Percentiles rank a stretch among this genome's conserved stretches.
Conservation (phyloP, 1,140 invertebrate species). For the Trissolcus basalis region DNA sequence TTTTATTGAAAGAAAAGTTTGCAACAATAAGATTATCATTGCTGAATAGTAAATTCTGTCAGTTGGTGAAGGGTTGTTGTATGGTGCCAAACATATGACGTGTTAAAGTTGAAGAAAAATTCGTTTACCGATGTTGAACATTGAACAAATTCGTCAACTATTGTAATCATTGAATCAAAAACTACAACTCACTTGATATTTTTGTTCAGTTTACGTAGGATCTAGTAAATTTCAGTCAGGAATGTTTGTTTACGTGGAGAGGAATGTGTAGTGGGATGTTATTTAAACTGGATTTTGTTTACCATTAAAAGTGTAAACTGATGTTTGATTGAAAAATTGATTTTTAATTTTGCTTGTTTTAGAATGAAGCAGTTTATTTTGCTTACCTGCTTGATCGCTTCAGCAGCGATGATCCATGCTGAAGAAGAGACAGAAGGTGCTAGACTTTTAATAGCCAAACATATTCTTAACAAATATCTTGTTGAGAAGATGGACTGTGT, state of each 20-base stretch:
- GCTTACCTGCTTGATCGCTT: constrained; percentile 59
- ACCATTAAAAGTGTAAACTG: no score
- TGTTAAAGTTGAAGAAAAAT: constrained; percentile 15
- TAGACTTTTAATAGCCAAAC: constrained; percentile 87
- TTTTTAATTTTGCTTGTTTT: constrained; percentile 43
- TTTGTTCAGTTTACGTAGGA: no score
- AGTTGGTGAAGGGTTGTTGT: not conserved
- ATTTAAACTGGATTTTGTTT: no score
- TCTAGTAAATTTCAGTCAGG: no score
- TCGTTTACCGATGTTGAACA: constrained; percentile 22
- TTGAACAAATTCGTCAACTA: no score
- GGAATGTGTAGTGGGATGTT: not conserved
- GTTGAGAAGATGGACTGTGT: constrained; percentile 99
- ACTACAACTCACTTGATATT: not conserved
- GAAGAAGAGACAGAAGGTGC: constrained; percentile 82
- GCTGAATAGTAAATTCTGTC: no score
- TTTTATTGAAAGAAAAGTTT: not conserved
- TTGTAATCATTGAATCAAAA: no score
- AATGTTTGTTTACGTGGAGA: constrained; percentile 8
- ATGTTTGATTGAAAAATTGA: constrained; percentile 1
- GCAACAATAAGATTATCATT: no score
- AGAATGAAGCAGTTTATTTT: constrained; percentile 71
- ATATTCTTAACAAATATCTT: constrained; percentile 97
- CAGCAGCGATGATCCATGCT: constrained; percentile 71
- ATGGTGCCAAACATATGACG: constrained; percentile 27